Conservation (phyloP, 1,140 invertebrate species). For the Drosophila ironensis region DNA sequence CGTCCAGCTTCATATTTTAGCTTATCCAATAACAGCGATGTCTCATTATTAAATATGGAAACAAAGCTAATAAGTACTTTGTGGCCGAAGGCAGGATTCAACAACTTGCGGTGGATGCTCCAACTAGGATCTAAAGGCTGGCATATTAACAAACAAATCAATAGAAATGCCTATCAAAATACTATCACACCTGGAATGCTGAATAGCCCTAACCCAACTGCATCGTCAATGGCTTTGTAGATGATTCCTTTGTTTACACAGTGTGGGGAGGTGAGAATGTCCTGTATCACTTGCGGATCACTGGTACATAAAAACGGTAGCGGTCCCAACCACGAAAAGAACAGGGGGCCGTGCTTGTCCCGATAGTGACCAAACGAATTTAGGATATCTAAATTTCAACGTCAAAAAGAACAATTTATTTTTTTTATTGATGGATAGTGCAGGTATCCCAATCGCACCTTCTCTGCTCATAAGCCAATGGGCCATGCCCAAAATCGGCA, state of each 20-base stretch:
- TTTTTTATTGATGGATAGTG: not conserved
- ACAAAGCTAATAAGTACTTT: conserved; percentile 69
- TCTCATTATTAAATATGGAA: conserved; percentile 65
- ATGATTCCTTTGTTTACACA: conserved; percentile 73
- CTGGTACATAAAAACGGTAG: conserved; percentile 63
- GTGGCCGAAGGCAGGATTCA: conserved; percentile 73
- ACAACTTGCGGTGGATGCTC: conserved; percentile 61
- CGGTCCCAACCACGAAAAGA: conserved; percentile 73
- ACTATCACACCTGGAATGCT: conserved; percentile 52
- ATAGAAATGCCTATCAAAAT: not conserved
- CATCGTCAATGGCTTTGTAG: conserved; percentile 68
- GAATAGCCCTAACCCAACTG: conserved; percentile 62
- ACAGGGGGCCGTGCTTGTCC: conserved; percentile 46
- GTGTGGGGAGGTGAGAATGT: conserved; percentile 70
- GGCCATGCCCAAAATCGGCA: conserved; percentile 72
- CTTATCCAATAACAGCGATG: conserved; percentile 25
- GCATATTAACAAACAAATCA: not conserved
- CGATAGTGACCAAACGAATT: conserved; percentile 39
- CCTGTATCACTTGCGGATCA: conserved; percentile 67
- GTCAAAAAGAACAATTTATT: not conserved
- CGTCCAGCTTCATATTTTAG: conserved; percentile 30
- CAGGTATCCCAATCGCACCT: conserved; percentile 33
- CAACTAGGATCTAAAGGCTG: conserved; percentile 61
- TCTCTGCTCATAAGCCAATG: conserved; percentile 54
- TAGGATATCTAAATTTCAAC: conserved; percentile 53